phyloP scores from a whole-genome alignment of 2,797 vertebrate species.

The Melanogrammus aeglefinus region DNA sequence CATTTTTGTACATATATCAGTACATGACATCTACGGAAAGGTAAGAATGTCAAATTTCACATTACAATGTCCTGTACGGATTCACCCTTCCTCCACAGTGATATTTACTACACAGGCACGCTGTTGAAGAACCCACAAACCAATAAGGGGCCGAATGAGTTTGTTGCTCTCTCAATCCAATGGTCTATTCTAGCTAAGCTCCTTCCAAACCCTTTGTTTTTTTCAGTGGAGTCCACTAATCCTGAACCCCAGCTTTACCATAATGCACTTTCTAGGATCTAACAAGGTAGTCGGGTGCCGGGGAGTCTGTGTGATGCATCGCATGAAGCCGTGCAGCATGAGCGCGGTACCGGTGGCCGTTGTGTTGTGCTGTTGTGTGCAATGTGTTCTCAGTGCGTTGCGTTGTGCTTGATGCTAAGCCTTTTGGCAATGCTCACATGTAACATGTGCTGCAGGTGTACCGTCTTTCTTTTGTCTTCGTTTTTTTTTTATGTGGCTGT shows the following conservation, averaged over 20 bases:
- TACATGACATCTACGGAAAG: conserved; percentile 97
- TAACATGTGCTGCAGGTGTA: conserved; percentile 15
- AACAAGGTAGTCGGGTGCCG: conserved; percentile 86
- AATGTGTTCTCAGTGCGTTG: conserved; percentile 20
- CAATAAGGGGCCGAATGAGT: neutral
- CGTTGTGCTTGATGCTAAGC: conserved; percentile 31
- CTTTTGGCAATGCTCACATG: neutral
- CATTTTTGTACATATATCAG: conserved; percentile 93
- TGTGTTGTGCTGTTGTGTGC: conserved; percentile 36
- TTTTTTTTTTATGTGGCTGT: neutral
- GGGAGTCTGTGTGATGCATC: conserved; percentile 72
- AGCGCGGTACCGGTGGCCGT: conserved; percentile 35
- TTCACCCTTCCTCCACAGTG: neutral
- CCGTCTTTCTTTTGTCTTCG: conserved; percentile 3
- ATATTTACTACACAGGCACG: conserved; percentile 3
- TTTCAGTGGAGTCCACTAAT: conserved; percentile 99
- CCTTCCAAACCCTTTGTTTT: conserved; percentile 70
- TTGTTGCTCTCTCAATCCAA: conserved; percentile 27
- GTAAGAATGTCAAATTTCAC: conserved; percentile 60
- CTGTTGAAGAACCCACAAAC: conserved; percentile 24
- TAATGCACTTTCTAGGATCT: conserved; percentile 99
- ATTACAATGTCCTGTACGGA: neutral
- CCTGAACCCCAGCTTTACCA: conserved; percentile 99
- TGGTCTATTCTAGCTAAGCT: conserved; percentile 47
- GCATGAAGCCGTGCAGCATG: conserved; percentile 76